phyloP scores from a whole-genome alignment of 2,113 vertebrate species.

The Cygnus atratus region DNA sequence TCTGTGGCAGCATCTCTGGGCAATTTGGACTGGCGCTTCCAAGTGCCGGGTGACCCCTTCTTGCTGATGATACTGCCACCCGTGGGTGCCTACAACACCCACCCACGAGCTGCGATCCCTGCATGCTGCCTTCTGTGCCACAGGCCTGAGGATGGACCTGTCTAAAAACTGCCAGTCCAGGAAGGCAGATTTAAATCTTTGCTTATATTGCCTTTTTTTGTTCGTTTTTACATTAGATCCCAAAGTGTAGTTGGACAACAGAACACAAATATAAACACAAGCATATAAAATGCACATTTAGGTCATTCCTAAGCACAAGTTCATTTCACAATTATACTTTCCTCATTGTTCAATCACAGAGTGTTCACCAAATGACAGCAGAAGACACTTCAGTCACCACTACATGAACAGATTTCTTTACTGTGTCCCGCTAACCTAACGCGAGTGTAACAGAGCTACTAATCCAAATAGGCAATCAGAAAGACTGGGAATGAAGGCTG shows the following conservation, averaged over 20 bases:
- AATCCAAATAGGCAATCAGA: conserved; percentile 24
- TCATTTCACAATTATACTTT: neutral
- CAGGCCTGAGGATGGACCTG: neutral
- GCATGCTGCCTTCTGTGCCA: neutral
- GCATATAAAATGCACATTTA: neutral
- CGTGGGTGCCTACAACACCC: neutral
- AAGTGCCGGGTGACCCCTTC: neutral
- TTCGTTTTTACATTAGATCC: neutral
- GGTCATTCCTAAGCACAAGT: neutral
- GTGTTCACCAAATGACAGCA: neutral
- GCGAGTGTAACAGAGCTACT: neutral
- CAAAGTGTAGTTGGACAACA: neutral
- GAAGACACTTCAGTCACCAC: conserved; percentile 4
- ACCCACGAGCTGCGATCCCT: neutral
- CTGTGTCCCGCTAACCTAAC: neutral
- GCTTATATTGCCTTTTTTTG: neutral
- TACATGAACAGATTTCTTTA: neutral
- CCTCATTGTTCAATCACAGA: neutral
- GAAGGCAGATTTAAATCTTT: neutral
- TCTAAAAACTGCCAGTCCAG: neutral
- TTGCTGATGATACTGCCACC: neutral
- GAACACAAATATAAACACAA: neutral
- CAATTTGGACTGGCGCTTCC: neutral
- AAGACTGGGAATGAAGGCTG: neutral
- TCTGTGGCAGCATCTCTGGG: neutral